These are phyloP conservation scores for Dendroctonus ponderosae DNA, from an alignment of 1,140 invertebrate species.

Conservation along the genomic window DNA sequence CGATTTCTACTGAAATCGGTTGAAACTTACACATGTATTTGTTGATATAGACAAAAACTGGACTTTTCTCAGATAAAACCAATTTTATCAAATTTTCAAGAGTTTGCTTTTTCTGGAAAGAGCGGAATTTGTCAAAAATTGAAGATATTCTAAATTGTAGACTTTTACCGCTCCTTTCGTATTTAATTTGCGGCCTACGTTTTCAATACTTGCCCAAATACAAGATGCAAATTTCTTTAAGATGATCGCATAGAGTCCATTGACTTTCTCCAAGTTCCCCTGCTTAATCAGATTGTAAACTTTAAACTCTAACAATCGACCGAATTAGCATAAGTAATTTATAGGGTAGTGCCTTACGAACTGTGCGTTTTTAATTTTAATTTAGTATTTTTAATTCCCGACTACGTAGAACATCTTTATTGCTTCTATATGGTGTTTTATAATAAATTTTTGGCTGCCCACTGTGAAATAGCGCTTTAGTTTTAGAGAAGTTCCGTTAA, in stretches of 20 bases:
- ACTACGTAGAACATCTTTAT: conserved; percentile 12
- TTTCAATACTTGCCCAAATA: too few relatives aligned
- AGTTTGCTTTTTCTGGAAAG: too few relatives aligned
- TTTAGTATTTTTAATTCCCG: conserved; percentile 6
- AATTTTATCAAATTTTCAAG: too few relatives aligned
- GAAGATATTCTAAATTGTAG: too few relatives aligned
- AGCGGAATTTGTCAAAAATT: too few relatives aligned
- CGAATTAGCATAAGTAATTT: conserved; percentile 16
- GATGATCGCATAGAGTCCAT: background rate
- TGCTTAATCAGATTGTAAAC: conserved; percentile 1
- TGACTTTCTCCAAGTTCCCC: background rate
- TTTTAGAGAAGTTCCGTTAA: conserved; percentile 11
- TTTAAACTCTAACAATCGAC: conserved; percentile 10
- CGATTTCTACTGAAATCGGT: background rate
- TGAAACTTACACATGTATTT: too few relatives aligned
- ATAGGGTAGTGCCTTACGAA: conserved; percentile 13
- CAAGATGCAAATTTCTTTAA: too few relatives aligned
- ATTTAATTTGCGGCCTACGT: too few relatives aligned
- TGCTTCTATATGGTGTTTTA: conserved; percentile 5
- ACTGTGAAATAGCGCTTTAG: conserved; percentile 12
- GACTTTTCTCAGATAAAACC: too few relatives aligned
- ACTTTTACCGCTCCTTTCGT: too few relatives aligned
- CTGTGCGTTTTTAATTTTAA: conserved; percentile 14
- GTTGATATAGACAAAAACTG: too few relatives aligned
- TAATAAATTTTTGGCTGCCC: conserved; percentile 14